Evolutionary conservation across 2,888 invertebrate genomes (phyloP).

Genomic region (Tanytarsus gracilentus): DNA sequence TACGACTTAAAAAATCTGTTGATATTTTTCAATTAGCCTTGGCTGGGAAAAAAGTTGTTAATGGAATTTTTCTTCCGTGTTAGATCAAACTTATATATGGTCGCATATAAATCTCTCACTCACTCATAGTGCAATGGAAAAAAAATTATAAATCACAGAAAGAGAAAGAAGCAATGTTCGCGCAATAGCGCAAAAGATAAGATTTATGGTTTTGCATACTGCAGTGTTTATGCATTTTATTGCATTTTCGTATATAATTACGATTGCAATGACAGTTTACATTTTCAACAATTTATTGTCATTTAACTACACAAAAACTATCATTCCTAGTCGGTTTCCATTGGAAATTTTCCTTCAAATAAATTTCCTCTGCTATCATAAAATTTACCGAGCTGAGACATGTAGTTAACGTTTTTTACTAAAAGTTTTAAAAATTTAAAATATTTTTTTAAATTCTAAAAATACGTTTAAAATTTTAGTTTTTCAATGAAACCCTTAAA

Average conservation of each 20-base stretch:
- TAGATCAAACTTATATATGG: background rate
- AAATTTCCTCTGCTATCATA: no score
- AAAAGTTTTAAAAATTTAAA: no score
- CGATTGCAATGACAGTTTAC: conserved; percentile 14
- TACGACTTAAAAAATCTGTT: conserved; percentile 27
- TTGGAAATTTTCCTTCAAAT: no score
- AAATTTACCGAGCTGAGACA: no score
- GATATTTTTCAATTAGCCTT: conserved; percentile 10
- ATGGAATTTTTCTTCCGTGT: background rate
- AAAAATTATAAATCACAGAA: conserved; percentile 8
- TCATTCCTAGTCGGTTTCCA: no score
- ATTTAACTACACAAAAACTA: no score
- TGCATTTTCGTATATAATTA: conserved; percentile 8
- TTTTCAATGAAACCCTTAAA: no score
- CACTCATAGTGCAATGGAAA: background rate
- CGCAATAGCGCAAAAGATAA: conserved; percentile 13
- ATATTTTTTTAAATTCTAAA: no score
- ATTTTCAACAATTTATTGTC: conserved; percentile 12
- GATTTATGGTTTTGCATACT: conserved; percentile 12
- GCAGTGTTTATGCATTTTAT: conserved; percentile 15
- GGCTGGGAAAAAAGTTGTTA: background rate
- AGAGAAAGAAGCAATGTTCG: background rate
- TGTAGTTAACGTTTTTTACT: no score
- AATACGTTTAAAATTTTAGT: background rate
- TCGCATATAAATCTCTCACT: conserved; percentile 3